phyloP scores from a whole-genome alignment of 2,888 invertebrate genomes.

The Anagyrus pseudococci region DNA sequence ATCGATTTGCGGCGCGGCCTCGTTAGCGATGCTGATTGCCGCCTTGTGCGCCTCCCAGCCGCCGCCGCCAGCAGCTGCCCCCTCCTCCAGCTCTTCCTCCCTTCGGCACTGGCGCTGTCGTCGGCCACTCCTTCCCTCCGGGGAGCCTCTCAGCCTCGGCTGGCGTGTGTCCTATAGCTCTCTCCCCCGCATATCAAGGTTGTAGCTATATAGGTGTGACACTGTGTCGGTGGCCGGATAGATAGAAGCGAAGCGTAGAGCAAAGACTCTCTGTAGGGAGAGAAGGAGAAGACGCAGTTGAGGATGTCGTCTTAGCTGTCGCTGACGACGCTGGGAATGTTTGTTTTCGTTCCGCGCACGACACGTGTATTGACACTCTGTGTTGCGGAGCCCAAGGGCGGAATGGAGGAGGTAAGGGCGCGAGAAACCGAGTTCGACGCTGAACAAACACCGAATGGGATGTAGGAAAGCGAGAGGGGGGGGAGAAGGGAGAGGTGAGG shows the following conservation, averaged over 20 bases:
- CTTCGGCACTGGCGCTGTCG: background rate
- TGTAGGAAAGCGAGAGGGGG: background rate
- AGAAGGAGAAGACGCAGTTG: background rate
- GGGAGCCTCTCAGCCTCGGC: background rate
- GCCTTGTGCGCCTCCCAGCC: slow-evolving; percentile 17
- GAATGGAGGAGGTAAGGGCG: too few relatives aligned
- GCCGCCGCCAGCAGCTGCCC: background rate
- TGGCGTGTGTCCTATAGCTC: background rate
- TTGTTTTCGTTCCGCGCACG: slow-evolving; percentile 31
- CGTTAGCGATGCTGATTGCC: slow-evolving; percentile 40
- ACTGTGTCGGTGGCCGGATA: background rate
- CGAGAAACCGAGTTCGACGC: background rate
- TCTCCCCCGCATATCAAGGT: background rate
- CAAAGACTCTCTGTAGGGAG: too few relatives aligned
- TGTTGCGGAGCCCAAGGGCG: too few relatives aligned
- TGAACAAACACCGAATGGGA: slow-evolving; percentile 18
- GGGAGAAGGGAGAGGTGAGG: background rate
- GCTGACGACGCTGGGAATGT: slow-evolving; percentile 12
- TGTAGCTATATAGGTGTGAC: background rate
- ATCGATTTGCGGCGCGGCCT: slow-evolving; percentile 30
- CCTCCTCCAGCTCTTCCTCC: background rate
- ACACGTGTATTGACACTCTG: slow-evolving; percentile 33
- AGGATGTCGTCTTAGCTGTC: background rate
- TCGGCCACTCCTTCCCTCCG: background rate
- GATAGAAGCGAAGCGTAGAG: too few relatives aligned